phyloP scores from a whole-genome alignment of 1,140 invertebrate genomes.

The Zaprionus ghesquierei region DNA sequence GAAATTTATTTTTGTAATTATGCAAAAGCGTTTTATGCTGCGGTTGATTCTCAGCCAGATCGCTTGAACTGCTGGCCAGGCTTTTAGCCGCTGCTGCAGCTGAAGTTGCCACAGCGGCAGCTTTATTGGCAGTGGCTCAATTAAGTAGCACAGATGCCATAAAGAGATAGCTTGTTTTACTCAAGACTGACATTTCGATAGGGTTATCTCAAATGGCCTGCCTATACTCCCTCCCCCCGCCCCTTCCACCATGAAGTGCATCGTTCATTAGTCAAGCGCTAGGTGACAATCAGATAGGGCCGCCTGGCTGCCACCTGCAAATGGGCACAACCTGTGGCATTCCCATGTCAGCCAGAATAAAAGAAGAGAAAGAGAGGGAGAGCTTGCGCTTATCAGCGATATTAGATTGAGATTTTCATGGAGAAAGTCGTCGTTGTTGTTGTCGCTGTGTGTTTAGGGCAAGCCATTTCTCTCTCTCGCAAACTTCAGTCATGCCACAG shows the following conservation, averaged over 20 bases:
- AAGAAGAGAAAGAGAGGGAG: not conserved
- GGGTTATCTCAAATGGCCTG: slow-evolving; percentile 59
- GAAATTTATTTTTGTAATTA: slow-evolving; percentile 41
- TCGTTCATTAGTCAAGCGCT: slow-evolving; percentile 76
- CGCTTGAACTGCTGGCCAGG: not conserved
- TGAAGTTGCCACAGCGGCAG: not conserved
- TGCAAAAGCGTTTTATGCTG: slow-evolving; percentile 27
- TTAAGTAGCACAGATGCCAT: slow-evolving; percentile 74
- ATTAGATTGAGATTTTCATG: slow-evolving; percentile 32
- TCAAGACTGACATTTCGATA: slow-evolving; percentile 59
- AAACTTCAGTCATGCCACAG: not conserved
- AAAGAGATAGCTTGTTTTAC: slow-evolving; percentile 56
- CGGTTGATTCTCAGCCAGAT: not conserved
- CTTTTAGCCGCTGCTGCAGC: slow-evolving; percentile 1
- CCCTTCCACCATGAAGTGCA: too few relatives aligned
- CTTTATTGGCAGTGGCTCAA: slow-evolving; percentile 43
- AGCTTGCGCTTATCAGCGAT: slow-evolving; percentile 39
- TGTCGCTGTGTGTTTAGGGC: slow-evolving; percentile 3
- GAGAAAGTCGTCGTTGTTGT: slow-evolving; percentile 27
- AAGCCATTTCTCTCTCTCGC: not conserved
- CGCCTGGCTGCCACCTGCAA: slow-evolving; percentile 22
- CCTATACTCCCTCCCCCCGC: too few relatives aligned
- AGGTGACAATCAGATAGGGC: slow-evolving; percentile 74
- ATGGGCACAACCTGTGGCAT: slow-evolving; percentile 55
- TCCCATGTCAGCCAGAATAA: slow-evolving; percentile 42